These are phyloP conservation scores for Chloromyia formosa DNA, from an alignment of 2,888 invertebrate species.

Conservation along the genomic window DNA sequence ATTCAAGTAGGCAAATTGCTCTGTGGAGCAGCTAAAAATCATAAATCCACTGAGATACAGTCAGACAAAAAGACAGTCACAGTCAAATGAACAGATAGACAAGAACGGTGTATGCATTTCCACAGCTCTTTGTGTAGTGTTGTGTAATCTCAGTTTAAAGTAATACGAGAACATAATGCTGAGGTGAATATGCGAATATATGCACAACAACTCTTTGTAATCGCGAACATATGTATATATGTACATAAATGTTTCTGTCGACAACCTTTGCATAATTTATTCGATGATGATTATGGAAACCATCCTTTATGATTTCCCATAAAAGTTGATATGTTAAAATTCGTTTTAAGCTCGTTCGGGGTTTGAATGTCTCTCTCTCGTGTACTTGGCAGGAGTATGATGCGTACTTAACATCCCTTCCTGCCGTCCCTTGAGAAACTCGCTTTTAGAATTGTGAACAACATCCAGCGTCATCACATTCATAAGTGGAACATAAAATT, in stretches of 20 bases:
- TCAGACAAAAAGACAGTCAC: slow-evolving; percentile 14
- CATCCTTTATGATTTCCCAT: slow-evolving; percentile 39
- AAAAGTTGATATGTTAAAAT: slow-evolving; percentile 45
- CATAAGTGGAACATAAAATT: slow-evolving; percentile 44
- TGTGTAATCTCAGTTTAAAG: slow-evolving; percentile 38
- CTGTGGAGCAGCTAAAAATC: slow-evolving; percentile 50
- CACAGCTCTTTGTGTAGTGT: slow-evolving; percentile 11
- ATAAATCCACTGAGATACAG: slow-evolving; percentile 23
- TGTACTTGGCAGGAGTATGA: not conserved
- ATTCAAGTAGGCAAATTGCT: slow-evolving; percentile 50
- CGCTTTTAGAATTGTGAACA: slow-evolving; percentile 29
- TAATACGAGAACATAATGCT: slow-evolving; percentile 25
- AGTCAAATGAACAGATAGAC: slow-evolving; percentile 1
- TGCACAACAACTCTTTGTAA: slow-evolving; percentile 37
- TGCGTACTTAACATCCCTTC: slow-evolving; percentile 20
- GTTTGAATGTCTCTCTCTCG: not conserved
- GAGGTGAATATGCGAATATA: not conserved
- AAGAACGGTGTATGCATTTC: not conserved
- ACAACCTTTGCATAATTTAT: slow-evolving; percentile 46
- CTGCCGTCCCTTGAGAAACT: not conserved
- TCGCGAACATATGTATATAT: not conserved
- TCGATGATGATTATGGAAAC: slow-evolving; percentile 45
- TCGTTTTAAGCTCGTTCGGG: slow-evolving; percentile 12
- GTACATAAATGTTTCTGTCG: slow-evolving; percentile 33
- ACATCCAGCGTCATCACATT: slow-evolving; percentile 42